Conservation (phyloP, 2,113 vertebrate genomes). For the Onychostoma macrolepis region DNA sequence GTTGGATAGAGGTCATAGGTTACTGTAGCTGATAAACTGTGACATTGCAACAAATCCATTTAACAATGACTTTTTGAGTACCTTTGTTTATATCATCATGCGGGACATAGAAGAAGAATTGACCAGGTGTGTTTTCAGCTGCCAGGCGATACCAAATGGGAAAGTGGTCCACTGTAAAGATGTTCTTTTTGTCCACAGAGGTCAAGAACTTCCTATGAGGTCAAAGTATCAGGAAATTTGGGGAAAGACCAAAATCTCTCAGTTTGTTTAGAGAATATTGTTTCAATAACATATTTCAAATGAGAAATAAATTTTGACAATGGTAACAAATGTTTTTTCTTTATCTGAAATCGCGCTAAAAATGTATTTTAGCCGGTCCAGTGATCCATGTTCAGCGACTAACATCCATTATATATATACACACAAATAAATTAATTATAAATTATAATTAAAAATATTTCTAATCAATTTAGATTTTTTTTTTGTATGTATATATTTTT, state of each 20-base stretch:
- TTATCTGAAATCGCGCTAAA: neutral
- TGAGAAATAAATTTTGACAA: neutral
- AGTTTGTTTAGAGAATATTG: neutral
- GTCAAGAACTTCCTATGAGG: constrained; percentile 85
- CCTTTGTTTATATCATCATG: constrained; percentile 77
- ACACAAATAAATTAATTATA: no score
- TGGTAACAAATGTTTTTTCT: neutral
- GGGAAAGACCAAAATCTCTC: neutral
- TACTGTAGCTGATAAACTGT: neutral
- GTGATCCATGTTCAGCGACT: neutral
- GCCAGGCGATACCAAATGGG: constrained; percentile 95
- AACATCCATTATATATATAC: neutral
- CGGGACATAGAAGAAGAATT: constrained; percentile 84
- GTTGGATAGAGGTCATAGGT: constrained; percentile 13
- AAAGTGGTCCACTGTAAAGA: constrained; percentile 92
- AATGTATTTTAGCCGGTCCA: neutral
- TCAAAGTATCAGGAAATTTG: neutral
- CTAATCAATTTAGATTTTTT: no score
- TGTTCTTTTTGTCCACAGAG: constrained; percentile 79
- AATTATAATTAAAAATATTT: no score
- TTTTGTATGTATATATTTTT: no score
- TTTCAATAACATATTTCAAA: neutral
- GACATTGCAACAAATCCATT: neutral
- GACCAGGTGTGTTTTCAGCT: constrained; percentile 83
- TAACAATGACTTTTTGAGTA: constrained; percentile 7